Conservation (phyloP, 2,888 invertebrate genomes). For the Timandra comae region DNA sequence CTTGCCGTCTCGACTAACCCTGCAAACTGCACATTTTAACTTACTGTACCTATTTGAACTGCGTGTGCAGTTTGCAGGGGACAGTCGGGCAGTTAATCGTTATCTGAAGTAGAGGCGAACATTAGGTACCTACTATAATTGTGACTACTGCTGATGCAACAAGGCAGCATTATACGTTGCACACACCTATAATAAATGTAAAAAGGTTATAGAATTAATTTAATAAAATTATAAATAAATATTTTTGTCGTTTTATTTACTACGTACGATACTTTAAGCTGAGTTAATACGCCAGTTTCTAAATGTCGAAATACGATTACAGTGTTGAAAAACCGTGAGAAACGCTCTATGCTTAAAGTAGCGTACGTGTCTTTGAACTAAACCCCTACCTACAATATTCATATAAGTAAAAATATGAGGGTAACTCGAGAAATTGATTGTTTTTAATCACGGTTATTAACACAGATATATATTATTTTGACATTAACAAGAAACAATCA, state of each 20-base stretch:
- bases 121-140: slow-evolving; percentile 59
- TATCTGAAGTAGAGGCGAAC: slow-evolving; percentile 66
- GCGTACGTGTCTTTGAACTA: no score
- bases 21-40: no score
- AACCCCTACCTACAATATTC: no score
- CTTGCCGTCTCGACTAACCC: no score
- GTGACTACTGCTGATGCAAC: slow-evolving; percentile 42
- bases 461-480: no score
- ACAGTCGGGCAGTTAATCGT: slow-evolving; percentile 29
- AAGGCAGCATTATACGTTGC: slow-evolving; percentile 69
- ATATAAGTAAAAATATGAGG: no score
- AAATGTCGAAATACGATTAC: neutral
- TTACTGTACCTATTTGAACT: neutral
- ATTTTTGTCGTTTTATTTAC: slow-evolving; percentile 43
- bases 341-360: no score
- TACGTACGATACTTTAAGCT: no score
- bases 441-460: no score
- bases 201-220: slow-evolving; percentile 75
- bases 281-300: neutral
- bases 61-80: neutral
- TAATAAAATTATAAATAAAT: slow-evolving; percentile 74
- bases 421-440: no score
- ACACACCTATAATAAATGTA: slow-evolving; percentile 74
- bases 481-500: no score
- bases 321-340: no score